phyloP scores from a whole-genome alignment of 2,888 invertebrate species.

The Orthosia gothica region DNA sequence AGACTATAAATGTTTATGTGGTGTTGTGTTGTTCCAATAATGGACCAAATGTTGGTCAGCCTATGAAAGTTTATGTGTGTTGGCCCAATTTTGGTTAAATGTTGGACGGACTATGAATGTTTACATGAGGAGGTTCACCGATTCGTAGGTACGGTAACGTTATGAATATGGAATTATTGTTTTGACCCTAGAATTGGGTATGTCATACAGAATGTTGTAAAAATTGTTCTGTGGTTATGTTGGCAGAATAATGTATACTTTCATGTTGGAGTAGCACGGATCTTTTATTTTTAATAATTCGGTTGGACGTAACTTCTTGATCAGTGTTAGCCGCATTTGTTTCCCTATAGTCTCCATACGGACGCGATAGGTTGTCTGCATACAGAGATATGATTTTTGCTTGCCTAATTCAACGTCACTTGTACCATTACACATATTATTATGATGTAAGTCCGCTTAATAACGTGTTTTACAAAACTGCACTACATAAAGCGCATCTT shows the following conservation, averaged over 20 bases:
- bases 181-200: not conserved
- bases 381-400: too few relatives aligned
- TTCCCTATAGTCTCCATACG: too few relatives aligned
- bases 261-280: not conserved
- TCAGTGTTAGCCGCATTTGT: too few relatives aligned
- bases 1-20: too few relatives aligned
- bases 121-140: not conserved
- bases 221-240: not conserved
- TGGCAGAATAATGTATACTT: not conserved
- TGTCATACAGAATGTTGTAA: not conserved
- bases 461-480: too few relatives aligned
- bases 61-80: not conserved
- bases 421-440: too few relatives aligned
- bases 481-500: too few relatives aligned
- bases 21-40: too few relatives aligned
- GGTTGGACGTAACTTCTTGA: not conserved
- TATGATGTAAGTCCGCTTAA: too few relatives aligned
- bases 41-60: too few relatives aligned
- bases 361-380: too few relatives aligned
- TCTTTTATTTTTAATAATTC: not conserved
- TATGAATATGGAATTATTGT: constrained; percentile 19
- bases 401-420: too few relatives aligned
- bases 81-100: constrained; percentile 19
- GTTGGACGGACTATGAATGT: not conserved
- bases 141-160: not conserved